A percentile compares a stretch with the other conserved stretches of the same genome.
Evolutionary conservation across 2,888 invertebrate species (phyloP).

Genomic region (Lithophane socia): DNA sequence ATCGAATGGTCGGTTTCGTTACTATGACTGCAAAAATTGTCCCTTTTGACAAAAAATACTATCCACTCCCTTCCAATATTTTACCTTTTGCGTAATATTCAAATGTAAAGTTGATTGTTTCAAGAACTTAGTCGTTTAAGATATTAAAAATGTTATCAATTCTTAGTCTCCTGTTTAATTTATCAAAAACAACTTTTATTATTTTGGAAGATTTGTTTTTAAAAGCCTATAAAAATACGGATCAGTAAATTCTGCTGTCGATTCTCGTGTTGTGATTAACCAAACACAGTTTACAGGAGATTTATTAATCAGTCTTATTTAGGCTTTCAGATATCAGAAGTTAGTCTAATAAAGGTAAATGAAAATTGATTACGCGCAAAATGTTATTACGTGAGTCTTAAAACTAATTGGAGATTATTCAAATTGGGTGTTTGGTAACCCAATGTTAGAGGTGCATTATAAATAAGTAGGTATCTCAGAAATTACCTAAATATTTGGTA

Average conservation of each 20-base stretch:
- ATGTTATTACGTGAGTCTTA: constrained; percentile 41
- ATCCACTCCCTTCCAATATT: constrained; percentile 5
- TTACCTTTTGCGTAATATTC: constrained; percentile 17
- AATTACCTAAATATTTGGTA: neutral
- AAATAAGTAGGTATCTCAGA: neutral
- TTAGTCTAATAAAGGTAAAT: constrained; percentile 24
- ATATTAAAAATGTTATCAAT: constrained; percentile 49
- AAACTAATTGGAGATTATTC: neutral
- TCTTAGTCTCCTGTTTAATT: constrained; percentile 48
- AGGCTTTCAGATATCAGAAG: neutral
- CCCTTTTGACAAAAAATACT: neutral
- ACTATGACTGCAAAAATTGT: constrained; percentile 16
- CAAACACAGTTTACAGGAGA: neutral
- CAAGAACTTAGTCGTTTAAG: constrained; percentile 54
- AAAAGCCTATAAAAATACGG: neutral
- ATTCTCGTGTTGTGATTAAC: neutral
- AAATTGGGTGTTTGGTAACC: neutral
- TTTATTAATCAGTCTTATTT: neutral
- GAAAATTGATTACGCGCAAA: constrained; percentile 48
- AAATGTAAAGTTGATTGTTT: constrained; percentile 39
- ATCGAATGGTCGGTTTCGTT: constrained; percentile 23
- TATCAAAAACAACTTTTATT: neutral
- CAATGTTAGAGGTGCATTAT: neutral
- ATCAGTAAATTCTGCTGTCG: neutral
- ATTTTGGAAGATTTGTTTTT: neutral